Percentiles rank a stretch among this genome's conserved stretches.
Evolutionary conservation across 2,113 vertebrate genomes (phyloP).

Genomic region (Pitta sordida): DNA sequence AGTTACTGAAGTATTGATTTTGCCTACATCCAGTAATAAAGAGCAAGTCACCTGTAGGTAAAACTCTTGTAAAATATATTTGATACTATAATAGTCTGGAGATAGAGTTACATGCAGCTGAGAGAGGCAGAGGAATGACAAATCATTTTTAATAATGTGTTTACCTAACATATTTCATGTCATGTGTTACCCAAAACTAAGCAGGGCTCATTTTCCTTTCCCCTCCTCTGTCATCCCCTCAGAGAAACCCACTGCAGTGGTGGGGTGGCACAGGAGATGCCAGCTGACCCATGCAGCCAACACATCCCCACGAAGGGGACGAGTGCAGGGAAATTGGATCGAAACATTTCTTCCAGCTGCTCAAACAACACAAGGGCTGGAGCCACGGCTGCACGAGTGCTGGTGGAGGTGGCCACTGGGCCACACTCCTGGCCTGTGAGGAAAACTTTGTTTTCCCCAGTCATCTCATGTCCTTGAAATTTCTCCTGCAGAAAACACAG

Average conservation of each 20-base stretch:
- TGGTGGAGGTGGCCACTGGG: neutral
- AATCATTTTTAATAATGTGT: constrained; percentile 69
- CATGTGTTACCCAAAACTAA: neutral
- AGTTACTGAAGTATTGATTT: constrained; percentile 83
- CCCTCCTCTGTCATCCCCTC: neutral
- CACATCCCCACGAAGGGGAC: rapidly evolving
- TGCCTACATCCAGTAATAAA: constrained; percentile 84
- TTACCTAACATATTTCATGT: constrained; percentile 28
- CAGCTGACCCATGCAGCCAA: neutral
- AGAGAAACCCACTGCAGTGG: neutral
- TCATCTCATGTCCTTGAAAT: neutral
- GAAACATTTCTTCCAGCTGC: neutral
- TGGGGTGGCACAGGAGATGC: neutral
- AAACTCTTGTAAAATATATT: constrained; percentile 86
- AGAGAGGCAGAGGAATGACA: constrained; percentile 70
- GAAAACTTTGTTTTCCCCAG: neutral
- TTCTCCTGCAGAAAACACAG: neutral
- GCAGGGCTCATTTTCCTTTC: neutral
- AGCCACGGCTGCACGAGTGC: neutral
- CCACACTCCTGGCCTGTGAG: neutral
- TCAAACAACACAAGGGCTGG: neutral
- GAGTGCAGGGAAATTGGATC: neutral
- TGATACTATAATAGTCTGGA: constrained; percentile 84
- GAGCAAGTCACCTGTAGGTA: constrained; percentile 86
- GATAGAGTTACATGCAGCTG: constrained; percentile 76